Evolutionary conservation across 2,797 vertebrate species (phyloP), one percentile per base, ranked within the genome.

Genomic region (Carapus acus): DNA sequence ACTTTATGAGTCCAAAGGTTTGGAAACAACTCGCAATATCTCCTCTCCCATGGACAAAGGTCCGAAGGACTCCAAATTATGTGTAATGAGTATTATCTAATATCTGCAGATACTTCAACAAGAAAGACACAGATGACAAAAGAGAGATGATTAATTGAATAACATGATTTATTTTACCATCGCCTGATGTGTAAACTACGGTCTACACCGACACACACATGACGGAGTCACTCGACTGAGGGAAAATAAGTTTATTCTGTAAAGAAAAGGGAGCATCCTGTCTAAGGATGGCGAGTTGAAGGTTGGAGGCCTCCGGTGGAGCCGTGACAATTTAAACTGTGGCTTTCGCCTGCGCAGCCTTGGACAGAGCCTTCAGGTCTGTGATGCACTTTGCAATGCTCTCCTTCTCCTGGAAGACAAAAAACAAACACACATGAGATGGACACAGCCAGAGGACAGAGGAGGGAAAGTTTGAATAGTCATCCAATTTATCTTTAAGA

Each of bases 311-410:
- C 75, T 71, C 69, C 69, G 59, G 47, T 53, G 46, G 69, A 74
- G 63, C 64, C 46, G 3, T 3, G 42, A 60, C 41, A 36, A 49
- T 54, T 84, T 73, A 90, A 12, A 19, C 76, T 12, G 72, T 50
- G n/a, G 85, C 82, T 13, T 74, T 61, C n/a, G 88, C 83, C 15
- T 87, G 90, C 14, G 82, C 79, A 1, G 69, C 60, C 80, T 90
- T 94, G 6, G 94, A 90, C 40, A 98, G 77, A 0, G 72, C 68
- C 71, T 94, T 97, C 67, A 98, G 87, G 76, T 98, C 94, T 43
- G 87, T 15, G 69, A 97, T 95, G 83, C 96, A 98, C 80, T 98
- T 98, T 41, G 91, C 86, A 43, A 98, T 91, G 57, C 92, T 96
- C 45, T 93, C 93, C 54, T 97, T 94, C 67, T 98, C 94, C 96